These are phyloP conservation scores for Falco novaeseelandiae DNA, from an alignment of 2,797 vertebrate genomes.

Conservation along the genomic window DNA sequence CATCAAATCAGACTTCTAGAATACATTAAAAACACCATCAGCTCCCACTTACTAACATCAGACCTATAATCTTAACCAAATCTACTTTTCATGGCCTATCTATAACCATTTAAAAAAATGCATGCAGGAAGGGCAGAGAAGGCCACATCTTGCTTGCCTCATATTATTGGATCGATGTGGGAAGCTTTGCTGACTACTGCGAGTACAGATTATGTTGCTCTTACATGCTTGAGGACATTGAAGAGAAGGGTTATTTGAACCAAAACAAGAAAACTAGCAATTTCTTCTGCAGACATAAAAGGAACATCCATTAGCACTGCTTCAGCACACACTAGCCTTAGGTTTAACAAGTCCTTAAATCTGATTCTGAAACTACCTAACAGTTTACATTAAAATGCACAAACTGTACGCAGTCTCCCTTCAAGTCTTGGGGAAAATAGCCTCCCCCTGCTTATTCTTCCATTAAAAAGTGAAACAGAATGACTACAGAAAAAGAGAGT, in stretches of 20 bases:
- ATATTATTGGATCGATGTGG: background rate
- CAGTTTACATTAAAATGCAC: background rate
- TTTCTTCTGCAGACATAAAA: background rate
- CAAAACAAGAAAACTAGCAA: background rate
- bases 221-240: background rate
- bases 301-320: background rate
- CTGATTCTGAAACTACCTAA: background rate
- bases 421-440: background rate
- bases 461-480: background rate
- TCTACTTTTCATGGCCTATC: background rate
- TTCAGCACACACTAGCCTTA: background rate
- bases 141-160: background rate
- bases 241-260: background rate
- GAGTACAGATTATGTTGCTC: background rate
- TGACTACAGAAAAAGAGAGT: background rate
- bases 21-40: constrained; percentile 24
- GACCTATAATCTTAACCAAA: background rate
- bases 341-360: background rate
- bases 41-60: constrained; percentile 1
- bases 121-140: background rate
- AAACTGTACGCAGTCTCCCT: background rate
- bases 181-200: background rate
- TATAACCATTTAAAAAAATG: background rate
- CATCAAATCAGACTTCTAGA: background rate
- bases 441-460: background rate